These are phyloP conservation scores for Melieria picta DNA, from an alignment of 2,888 invertebrate species.

Conservation along the genomic window DNA sequence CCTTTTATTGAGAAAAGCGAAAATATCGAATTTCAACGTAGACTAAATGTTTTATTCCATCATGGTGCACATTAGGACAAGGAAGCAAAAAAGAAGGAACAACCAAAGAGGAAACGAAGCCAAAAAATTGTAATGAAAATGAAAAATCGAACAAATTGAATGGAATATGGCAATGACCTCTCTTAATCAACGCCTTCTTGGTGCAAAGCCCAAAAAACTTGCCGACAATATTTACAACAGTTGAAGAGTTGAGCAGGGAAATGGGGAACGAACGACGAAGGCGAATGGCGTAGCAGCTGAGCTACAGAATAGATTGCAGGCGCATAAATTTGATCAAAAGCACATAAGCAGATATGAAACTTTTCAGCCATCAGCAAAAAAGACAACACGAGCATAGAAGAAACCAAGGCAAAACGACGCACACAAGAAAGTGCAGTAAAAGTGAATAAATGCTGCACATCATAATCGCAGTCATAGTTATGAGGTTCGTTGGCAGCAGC, in stretches of 20 bases:
- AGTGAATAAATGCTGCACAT: constrained; percentile 12
- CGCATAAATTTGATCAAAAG: constrained; percentile 56
- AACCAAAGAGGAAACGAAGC: not conserved
- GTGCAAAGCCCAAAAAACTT: not conserved
- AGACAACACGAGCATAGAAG: constrained; percentile 40
- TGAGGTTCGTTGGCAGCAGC: not conserved
- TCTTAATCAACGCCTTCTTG: constrained; percentile 31
- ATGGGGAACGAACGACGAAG: not conserved
- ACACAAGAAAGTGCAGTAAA: constrained; percentile 9
- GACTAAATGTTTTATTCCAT: constrained; percentile 7
- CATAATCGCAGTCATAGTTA: constrained; percentile 23
- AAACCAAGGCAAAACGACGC: not conserved
- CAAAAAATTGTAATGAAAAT: not conserved
- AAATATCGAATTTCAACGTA: constrained; percentile 28
- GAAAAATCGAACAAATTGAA: constrained; percentile 16
- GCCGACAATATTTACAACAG: constrained; percentile 31
- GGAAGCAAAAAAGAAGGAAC: not conserved
- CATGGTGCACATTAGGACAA: no score
- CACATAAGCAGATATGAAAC: constrained; percentile 34
- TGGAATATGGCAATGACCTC: constrained; percentile 29
- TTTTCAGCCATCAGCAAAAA: constrained; percentile 32
- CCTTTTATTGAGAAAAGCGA: constrained; percentile 25
- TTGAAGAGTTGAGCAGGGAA: constrained; percentile 6
- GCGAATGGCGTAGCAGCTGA: not conserved
- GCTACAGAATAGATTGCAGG: constrained; percentile 43